Percentiles rank a stretch among this genome's conserved stretches.
phyloP scores from a whole-genome alignment of 1,140 invertebrate species.

The Drosophila teissieri region DNA sequence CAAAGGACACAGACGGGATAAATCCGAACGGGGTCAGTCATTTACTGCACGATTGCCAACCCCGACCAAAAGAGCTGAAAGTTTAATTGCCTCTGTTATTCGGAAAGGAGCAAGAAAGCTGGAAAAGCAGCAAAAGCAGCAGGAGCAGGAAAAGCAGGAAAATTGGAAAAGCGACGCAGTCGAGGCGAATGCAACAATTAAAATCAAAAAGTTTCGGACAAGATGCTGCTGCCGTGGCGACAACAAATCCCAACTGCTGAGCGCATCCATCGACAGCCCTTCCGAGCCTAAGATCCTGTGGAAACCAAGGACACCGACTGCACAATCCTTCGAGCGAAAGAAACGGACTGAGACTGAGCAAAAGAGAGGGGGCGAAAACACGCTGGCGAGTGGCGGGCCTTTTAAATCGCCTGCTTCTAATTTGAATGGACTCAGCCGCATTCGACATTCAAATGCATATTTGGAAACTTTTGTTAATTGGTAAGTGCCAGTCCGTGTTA shows the following conservation, averaged over 20 bases:
- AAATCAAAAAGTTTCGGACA: constrained; percentile 74
- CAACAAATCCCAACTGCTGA: constrained; percentile 65
- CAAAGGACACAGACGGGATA: constrained; percentile 27
- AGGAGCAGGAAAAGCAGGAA: background rate
- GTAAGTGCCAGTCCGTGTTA: constrained; percentile 73
- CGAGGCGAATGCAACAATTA: constrained; percentile 73
- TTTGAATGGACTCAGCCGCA: constrained; percentile 84
- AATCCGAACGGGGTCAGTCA: constrained; percentile 74
- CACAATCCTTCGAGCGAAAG: constrained; percentile 7
- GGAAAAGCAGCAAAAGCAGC: background rate
- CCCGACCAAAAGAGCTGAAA: constrained; percentile 64
- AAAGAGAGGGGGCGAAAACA: constrained; percentile 10
- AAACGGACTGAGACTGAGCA: constrained; percentile 14
- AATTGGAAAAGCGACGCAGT: background rate
- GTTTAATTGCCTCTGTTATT: constrained; percentile 70
- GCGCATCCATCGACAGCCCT: constrained; percentile 64
- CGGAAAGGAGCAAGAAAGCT: background rate
- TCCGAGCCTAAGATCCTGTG: constrained; percentile 30
- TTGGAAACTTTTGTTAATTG: constrained; percentile 85
- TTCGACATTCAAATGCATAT: constrained; percentile 84
- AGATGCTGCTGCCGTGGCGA: constrained; percentile 69
- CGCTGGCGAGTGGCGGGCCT: constrained; percentile 45
- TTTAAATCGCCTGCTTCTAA: constrained; percentile 73
- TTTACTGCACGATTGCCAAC: constrained; percentile 75
- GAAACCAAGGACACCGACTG: background rate